Conservation (phyloP, 2,797 vertebrate species). For the Babyrousa celebensis region DNA sequence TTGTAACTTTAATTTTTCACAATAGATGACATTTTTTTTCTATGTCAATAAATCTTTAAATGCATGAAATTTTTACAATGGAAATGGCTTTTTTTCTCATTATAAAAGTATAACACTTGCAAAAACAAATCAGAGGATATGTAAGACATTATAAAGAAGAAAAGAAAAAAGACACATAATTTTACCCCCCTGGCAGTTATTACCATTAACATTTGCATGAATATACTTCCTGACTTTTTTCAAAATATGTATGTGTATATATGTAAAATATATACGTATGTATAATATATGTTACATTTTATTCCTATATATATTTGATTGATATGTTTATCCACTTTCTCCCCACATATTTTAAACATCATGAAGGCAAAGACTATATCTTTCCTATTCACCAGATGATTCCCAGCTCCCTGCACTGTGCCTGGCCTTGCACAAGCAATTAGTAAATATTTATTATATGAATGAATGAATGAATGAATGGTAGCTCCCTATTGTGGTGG, state of each 20-base stretch:
- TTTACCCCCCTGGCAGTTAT: not conserved
- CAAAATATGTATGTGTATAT: not conserved
- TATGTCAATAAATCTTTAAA: slow-evolving; percentile 62
- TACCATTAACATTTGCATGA: not conserved
- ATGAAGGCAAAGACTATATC: not conserved
- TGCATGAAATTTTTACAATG: slow-evolving; percentile 44
- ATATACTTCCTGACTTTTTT: not conserved
- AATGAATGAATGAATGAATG: not conserved
- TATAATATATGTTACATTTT: not conserved
- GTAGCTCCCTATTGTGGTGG: not conserved
- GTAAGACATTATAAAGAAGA: slow-evolving; percentile 36
- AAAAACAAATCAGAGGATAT: not conserved
- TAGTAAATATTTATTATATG: not conserved
- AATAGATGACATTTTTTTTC: slow-evolving; percentile 49
- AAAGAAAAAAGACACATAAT: not conserved
- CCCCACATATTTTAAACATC: not conserved
- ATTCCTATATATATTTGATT: not conserved
- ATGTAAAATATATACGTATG: not conserved
- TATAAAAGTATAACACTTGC: slow-evolving; percentile 19
- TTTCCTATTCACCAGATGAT: not conserved
- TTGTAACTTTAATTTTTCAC: slow-evolving; percentile 47
- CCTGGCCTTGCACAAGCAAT: not conserved
- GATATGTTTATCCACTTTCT: not conserved
- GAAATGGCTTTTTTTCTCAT: slow-evolving; percentile 40
- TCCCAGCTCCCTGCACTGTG: not conserved